Evolutionary conservation across 2,888 invertebrate genomes (phyloP).

Genomic region (Galerucella nymphaeae): DNA sequence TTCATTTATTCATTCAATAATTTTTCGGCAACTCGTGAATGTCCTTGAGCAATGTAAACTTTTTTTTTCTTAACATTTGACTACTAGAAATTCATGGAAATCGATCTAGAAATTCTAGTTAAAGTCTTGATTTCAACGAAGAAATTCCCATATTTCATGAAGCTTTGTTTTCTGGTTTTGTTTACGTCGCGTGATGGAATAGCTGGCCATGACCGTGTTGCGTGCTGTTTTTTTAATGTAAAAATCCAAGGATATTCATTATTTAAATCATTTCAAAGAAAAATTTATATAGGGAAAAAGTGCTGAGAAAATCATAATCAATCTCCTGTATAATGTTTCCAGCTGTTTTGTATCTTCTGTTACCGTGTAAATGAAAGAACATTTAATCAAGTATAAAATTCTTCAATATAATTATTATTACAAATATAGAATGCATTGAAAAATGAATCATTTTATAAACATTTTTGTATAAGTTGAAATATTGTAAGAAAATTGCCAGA

Average conservation of each 20-base stretch:
- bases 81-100: not conserved
- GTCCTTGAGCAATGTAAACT: too few species aligned
- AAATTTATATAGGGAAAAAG: not conserved
- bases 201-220: conserved; percentile 42
- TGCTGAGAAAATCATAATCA: not conserved
- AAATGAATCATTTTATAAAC: too few species aligned
- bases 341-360: not conserved
- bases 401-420: too few species aligned
- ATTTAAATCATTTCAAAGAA: conserved; percentile 28
- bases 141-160: conserved; percentile 31
- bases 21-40: too few species aligned
- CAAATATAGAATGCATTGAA: too few species aligned
- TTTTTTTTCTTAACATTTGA: not conserved
- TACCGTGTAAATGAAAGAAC: too few species aligned
- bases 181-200: conserved; percentile 38
- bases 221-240: conserved; percentile 33
- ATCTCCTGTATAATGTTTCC: not conserved
- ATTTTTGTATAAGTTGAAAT: too few species aligned
- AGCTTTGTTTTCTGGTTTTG: conserved; percentile 31
- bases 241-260: conserved; percentile 36
- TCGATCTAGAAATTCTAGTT: not conserved
- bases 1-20: too few species aligned
- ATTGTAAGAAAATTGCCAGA: not conserved
- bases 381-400: too few species aligned
- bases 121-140: not conserved